Evolutionary conservation across 2,113 vertebrate species (phyloP), one percentile per base, ranked within the genome.

Genomic region (Plectropomus leopardus): DNA sequence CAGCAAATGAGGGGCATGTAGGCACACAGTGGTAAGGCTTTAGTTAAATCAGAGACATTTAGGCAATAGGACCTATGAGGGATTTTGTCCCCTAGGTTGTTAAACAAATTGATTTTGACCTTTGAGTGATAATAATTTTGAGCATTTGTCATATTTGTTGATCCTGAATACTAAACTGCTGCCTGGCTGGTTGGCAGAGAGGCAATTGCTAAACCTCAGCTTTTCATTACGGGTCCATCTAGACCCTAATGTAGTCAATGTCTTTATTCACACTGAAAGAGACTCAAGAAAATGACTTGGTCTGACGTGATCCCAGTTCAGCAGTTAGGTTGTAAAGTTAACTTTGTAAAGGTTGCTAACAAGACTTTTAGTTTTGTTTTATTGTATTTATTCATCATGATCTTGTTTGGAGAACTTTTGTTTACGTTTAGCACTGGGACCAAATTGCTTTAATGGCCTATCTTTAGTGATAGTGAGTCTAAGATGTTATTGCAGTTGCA

Each of bases 61-160:
- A 89, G 73, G 73, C 80, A 87, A 73, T 72, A 74, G 80, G 73
- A 83, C 67, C 82, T 79, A 58, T 44, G 64, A 82, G 70, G 73
- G 84, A 85, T 92, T 88, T 85, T 72, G 45, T 76, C 80, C 61
- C 78, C 66, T 16, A 58, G 64, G 79, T 87, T 88, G 76, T 87
- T 90, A 80, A 74, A 80, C 79, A 90, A 92, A 92, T 91, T 80
- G 78, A 87, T 89, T 86, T 81, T 81, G 84, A 90, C 80, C 86
- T 82, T 82, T 65, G 55, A 63, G 55, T 73, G 72, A 59, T 77
- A 40, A 72, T 73, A 72, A 79, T 57, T 69, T 59, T 36, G 55
- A 54, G 45, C 45, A 65, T 78, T 86, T 86, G 54, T 72, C 36
- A 67, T 78, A 76, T 82, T 78, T 44, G 47, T 61, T 61, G 16